Conservation (phyloP, 2,888 invertebrate genomes). For the Uloborus plumipes region DNA sequence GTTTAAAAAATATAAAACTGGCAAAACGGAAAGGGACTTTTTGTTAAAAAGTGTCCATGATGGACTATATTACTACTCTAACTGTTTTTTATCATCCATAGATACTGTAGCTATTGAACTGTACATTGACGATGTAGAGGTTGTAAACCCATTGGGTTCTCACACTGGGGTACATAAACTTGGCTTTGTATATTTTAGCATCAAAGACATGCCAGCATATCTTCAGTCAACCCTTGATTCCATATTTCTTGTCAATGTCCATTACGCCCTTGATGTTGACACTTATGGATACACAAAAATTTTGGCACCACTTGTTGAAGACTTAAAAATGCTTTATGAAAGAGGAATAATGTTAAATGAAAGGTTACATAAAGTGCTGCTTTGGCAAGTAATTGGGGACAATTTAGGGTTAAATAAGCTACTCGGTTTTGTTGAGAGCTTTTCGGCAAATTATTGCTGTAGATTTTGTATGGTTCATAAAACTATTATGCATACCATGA, state of each 20-base stretch:
- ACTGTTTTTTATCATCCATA: too few relatives aligned
- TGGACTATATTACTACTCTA: too few relatives aligned
- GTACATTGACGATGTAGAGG: neutral
- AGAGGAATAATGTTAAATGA: neutral
- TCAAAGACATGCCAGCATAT: constrained; percentile 20
- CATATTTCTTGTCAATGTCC: constrained; percentile 17
- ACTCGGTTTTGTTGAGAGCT: neutral
- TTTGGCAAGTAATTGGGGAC: constrained; percentile 2
- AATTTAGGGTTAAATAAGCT: constrained; percentile 3
- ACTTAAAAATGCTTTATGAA: constrained; percentile 19
- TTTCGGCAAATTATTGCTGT: neutral
- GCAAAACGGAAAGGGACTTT: too few relatives aligned
- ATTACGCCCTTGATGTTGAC: constrained; percentile 15
- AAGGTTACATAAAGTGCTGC: neutral
- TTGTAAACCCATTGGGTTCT: constrained; percentile 13
- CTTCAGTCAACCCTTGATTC: constrained; percentile 17
- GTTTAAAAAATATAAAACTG: too few relatives aligned
- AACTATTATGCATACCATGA: too few relatives aligned
- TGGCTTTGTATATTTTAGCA: constrained; percentile 20
- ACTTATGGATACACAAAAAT: constrained; percentile 21
- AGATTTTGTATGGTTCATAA: constrained; percentile 8
- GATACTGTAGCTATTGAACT: neutral
- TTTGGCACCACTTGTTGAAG: constrained; percentile 9
- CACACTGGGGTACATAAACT: constrained; percentile 26
- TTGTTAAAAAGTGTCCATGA: too few relatives aligned